Conservation (phyloP, 2,888 invertebrate genomes). For the Orchesella flavescens region DNA sequence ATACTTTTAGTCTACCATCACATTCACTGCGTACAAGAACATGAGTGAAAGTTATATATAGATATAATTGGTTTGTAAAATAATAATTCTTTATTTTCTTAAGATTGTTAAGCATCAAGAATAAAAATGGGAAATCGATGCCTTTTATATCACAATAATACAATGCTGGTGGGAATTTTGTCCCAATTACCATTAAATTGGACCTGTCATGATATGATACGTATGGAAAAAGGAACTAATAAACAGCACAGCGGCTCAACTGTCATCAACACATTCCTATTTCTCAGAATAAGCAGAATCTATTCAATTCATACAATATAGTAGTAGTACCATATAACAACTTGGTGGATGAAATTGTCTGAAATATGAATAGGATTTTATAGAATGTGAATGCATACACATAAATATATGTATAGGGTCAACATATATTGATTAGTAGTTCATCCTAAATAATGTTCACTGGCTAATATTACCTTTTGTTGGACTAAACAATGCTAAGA, state of each 20-base stretch:
- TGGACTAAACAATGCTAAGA: no score
- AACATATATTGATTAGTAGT: background rate
- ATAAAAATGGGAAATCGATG: conserved; percentile 40
- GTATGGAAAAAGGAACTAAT: background rate
- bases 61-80: no score
- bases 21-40: background rate
- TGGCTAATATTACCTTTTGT: no score
- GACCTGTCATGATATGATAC: background rate
- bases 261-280: conserved; percentile 46
- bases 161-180: background rate
- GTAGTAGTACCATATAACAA: conserved; percentile 11
- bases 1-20: background rate
- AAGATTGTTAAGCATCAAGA: conserved; percentile 40
- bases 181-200: conserved; percentile 10
- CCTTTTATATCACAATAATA: background rate
- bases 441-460: no score
- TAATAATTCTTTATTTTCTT: conserved; percentile 10
- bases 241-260: background rate
- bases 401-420: conserved; percentile 11
- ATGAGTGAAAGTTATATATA: background rate
- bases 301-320: background rate
- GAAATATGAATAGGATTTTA: no score
- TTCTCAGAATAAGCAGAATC: conserved; percentile 16
- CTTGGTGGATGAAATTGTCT: conserved; percentile 8
- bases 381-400: no score